Conservation (phyloP, 53 echinoderm and acorn worm species). For the Echinarachnius parma region DNA sequence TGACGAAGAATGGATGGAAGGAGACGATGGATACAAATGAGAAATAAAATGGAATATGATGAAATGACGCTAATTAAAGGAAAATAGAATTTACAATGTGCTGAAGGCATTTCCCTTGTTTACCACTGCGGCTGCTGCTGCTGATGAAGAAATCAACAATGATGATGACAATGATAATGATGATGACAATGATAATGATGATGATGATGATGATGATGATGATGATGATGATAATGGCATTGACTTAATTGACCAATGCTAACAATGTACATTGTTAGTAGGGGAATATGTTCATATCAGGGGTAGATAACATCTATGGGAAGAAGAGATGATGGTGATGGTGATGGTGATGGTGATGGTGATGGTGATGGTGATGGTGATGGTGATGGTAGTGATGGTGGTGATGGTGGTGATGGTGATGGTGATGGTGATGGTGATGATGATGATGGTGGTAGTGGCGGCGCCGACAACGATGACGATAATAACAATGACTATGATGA, state of each 20-base stretch:
- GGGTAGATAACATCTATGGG: too few species aligned
- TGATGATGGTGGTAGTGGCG: not conserved
- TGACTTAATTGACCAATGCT: too few species aligned
- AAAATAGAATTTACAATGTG: too few species aligned
- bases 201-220: slow-evolving; percentile 9
- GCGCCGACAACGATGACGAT: not conserved
- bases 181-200: slow-evolving; percentile 1
- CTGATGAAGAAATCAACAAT: not conserved
- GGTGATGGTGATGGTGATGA: not conserved
- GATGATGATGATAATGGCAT: not conserved
- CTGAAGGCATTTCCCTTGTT: too few species aligned
- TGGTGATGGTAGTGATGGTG: not conserved
- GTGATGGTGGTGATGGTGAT: not conserved
- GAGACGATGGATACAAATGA: too few species aligned
- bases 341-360: not conserved
- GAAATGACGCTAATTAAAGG: too few species aligned
- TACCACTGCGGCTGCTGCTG: not conserved
- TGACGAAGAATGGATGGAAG: too few species aligned
- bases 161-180: not conserved
- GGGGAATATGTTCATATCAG: too few species aligned
- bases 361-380: not conserved
- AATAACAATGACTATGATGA: not conserved
- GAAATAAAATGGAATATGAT: too few species aligned
- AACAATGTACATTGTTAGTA: too few species aligned
- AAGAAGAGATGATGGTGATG: slow-evolving; percentile 2